Base-by-base conservation (phyloP, 2,888 invertebrate genomes). In the Thalpophila matura region DNA sequence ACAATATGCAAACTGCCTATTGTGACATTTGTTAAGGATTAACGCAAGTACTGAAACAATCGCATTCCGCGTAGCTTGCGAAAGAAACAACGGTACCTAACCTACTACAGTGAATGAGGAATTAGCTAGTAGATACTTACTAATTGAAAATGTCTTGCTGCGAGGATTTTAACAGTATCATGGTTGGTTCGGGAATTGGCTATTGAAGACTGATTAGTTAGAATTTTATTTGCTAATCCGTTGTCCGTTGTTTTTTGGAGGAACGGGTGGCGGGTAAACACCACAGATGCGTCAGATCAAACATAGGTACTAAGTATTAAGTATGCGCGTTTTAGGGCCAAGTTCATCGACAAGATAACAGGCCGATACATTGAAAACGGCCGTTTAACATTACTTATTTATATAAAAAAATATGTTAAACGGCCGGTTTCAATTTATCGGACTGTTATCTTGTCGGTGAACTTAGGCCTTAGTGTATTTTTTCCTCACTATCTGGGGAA, bases 1-100 rank as follows among this genome's bases (percentile, higher is more conserved):
- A 80, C 77, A 83, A 80, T 76, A 82, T 78, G 83, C 84, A 82
- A 85, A 86, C 27, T 40, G 67, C 43, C 72, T 74, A 80, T 79
- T 80, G 74, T 80, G 60, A 74, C 78, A 82, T 82, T 84, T 77
- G 85, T 74, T 59, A 77, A 75, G 83, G 86, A 84, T 84, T 84
- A 83, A 69, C 70, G 66, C 79, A 77, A 79, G 74, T 74, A 73
- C 66, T 79, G 64, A 60, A 54, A 64, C 71, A 60, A 83, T 74
- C 71, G 74, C 62, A 22, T 82, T 79, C 73, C 49, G 35, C 60
- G 81, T 72, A 77, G 74, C 74, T 82, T 81, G 80, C 80, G 61
- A 79, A 78, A 72, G 47, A 64, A 70, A 73, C 74, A 80, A 82
- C 80, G 77, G 67, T 37, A 66, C 33, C 24, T 9, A 0, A n/a